Evolutionary conservation across 2,888 invertebrate genomes (phyloP).

Genomic region (Drosophila prolongata): DNA sequence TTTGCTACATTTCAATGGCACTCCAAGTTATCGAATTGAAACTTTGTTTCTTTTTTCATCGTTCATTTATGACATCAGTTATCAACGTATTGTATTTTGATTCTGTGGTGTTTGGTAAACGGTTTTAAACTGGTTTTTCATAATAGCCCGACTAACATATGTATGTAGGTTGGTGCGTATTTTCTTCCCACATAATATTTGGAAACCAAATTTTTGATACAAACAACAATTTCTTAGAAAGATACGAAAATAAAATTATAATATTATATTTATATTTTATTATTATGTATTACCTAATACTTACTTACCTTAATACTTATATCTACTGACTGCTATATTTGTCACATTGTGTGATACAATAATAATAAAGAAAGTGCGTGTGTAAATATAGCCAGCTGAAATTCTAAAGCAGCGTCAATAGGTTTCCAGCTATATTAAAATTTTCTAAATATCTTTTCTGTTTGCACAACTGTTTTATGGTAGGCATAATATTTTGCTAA

Average conservation of each 20-base stretch:
- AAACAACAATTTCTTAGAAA: too few species aligned
- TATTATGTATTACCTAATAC: too few species aligned
- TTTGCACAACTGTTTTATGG: slow-evolving; percentile 21
- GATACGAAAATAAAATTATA: too few species aligned
- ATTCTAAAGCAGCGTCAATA: not conserved
- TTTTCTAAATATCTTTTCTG: not conserved
- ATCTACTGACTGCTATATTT: not conserved
- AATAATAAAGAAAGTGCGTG: not conserved
- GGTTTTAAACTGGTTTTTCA: slow-evolving; percentile 19
- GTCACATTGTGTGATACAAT: not conserved
- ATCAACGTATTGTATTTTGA: not conserved
- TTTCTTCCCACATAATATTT: not conserved
- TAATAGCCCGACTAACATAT: not conserved
- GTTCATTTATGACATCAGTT: slow-evolving; percentile 27
- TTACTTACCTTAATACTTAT: not conserved
- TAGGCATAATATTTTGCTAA: not conserved
- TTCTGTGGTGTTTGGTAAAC: slow-evolving; percentile 13
- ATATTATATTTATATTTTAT: too few species aligned
- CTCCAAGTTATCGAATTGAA: not conserved
- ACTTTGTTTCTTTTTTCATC: not conserved
- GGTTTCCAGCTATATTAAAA: not conserved
- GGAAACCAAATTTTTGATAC: too few species aligned
- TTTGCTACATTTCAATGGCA: not conserved
- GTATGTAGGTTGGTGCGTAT: not conserved
- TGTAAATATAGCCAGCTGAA: slow-evolving; percentile 1